Conservation (phyloP, 2,888 invertebrate species). For the Heliconius ismenius region DNA sequence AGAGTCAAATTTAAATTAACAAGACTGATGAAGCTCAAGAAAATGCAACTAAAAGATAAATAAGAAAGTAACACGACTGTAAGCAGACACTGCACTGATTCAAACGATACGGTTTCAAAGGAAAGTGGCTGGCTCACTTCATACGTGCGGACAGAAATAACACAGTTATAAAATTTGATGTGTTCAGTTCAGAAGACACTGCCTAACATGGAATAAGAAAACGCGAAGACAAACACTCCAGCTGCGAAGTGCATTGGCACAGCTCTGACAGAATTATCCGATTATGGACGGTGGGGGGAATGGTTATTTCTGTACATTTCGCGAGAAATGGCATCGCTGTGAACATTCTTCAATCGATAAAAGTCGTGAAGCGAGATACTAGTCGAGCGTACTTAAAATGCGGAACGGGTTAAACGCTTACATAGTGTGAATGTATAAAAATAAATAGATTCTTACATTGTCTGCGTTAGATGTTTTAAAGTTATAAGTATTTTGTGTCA, state of each 20-base stretch:
- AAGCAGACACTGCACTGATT: conserved; percentile 57
- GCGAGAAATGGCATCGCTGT: conserved; percentile 69
- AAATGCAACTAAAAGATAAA: conserved; percentile 63
- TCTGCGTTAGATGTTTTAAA: not conserved
- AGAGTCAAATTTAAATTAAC: not conserved
- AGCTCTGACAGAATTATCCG: conserved; percentile 74
- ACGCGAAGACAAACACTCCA: conserved; percentile 67
- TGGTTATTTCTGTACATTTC: conserved; percentile 75
- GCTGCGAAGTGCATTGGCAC: conserved; percentile 73
- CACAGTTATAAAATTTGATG: conserved; percentile 51
- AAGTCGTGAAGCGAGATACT: conserved; percentile 17
- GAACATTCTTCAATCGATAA: conserved; percentile 49
- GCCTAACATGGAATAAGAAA: conserved; percentile 55
- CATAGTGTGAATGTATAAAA: conserved; percentile 4
- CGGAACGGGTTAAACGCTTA: conserved; percentile 12
- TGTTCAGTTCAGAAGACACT: conserved; percentile 52
- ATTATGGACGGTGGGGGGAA: conserved; percentile 63
- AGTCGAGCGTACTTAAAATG: conserved; percentile 22
- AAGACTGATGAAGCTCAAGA: conserved; percentile 48
- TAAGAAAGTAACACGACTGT: conserved; percentile 57
- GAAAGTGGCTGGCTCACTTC: conserved; percentile 61
- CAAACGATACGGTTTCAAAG: conserved; percentile 69
- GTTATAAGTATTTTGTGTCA: not conserved
- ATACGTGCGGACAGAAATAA: conserved; percentile 57
- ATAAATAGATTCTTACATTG: conserved; percentile 9